Percentiles rank a stretch among this genome's conserved stretches.
phyloP scores from a whole-genome alignment of 2,888 invertebrate species.

The Papilio elwesi region DNA sequence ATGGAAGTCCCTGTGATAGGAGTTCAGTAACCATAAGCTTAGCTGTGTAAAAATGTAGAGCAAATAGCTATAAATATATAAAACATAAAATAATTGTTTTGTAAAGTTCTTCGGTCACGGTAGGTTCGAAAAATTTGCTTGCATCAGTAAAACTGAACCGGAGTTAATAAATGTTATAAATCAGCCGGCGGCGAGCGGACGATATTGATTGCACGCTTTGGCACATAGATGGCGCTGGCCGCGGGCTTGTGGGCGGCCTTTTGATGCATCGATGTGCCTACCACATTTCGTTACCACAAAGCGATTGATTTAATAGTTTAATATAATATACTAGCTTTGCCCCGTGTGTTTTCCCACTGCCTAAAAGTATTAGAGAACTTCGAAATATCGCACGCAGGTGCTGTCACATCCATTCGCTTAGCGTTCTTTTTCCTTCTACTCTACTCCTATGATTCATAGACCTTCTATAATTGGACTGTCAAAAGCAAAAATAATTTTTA shows the following conservation, averaged over 20 bases:
- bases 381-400: too few relatives aligned
- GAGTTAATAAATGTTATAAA: constrained; percentile 57
- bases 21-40: background rate
- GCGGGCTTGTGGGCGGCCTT: constrained; percentile 38
- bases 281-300: constrained; percentile 25
- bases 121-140: constrained; percentile 34
- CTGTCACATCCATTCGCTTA: too few relatives aligned
- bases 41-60: background rate
- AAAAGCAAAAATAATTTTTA: too few relatives aligned
- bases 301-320: constrained; percentile 6
- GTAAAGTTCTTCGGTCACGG: constrained; percentile 24
- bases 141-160: constrained; percentile 26
- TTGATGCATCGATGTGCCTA: constrained; percentile 5
- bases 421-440: too few relatives aligned
- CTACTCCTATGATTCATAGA: too few relatives aligned
- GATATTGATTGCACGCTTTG: constrained; percentile 55
- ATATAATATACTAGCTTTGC: background rate
- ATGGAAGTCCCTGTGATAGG: background rate
- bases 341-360: too few relatives aligned
- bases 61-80: too few relatives aligned
- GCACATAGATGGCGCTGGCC: constrained; percentile 54
- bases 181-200: constrained; percentile 57
- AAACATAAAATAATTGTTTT: background rate
- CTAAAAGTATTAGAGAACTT: too few relatives aligned
- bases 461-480: too few relatives aligned